A percentile compares a stretch with the other conserved stretches of the same genome.
phyloP scores from a whole-genome alignment of 2,113 vertebrate genomes.

The Hippocampus mohnikei region DNA sequence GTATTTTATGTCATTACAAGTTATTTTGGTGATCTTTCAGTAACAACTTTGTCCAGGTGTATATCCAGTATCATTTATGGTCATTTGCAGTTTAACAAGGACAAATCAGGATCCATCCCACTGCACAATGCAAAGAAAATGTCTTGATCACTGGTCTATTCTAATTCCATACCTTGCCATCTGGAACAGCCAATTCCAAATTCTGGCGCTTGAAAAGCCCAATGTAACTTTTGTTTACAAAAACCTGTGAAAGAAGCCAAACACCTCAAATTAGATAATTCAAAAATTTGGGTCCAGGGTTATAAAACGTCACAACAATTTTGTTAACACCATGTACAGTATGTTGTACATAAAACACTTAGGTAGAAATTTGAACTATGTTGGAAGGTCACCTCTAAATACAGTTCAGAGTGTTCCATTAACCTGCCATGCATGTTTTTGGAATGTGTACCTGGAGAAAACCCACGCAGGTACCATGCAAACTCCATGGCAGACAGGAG shows the following conservation, averaged over 20 bases:
- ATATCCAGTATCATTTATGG: not conserved
- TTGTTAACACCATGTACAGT: not conserved
- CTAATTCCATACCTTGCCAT: conserved; percentile 77
- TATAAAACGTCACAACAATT: not conserved
- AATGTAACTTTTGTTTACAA: conserved; percentile 82
- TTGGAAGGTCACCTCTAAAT: too few species aligned
- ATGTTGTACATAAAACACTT: too few species aligned
- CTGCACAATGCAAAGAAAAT: not conserved
- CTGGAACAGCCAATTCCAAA: conserved; percentile 75
- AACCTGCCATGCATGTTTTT: too few species aligned
- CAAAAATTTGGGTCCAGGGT: not conserved
- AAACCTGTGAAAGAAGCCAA: conserved; percentile 74
- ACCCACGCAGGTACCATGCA: too few species aligned
- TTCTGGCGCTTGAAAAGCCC: conserved; percentile 82
- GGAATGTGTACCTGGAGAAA: too few species aligned
- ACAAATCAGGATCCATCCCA: not conserved
- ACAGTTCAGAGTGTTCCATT: too few species aligned
- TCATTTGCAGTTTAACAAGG: not conserved
- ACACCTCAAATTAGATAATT: not conserved
- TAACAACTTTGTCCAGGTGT: not conserved
- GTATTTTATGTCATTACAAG: not conserved
- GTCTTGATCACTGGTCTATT: not conserved
- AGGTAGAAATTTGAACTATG: too few species aligned
- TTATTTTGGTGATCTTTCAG: not conserved
- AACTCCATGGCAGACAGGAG: too few species aligned